Evolutionary conservation across 2,888 invertebrate genomes (phyloP).

Genomic region (Athripsodes cinereus): DNA sequence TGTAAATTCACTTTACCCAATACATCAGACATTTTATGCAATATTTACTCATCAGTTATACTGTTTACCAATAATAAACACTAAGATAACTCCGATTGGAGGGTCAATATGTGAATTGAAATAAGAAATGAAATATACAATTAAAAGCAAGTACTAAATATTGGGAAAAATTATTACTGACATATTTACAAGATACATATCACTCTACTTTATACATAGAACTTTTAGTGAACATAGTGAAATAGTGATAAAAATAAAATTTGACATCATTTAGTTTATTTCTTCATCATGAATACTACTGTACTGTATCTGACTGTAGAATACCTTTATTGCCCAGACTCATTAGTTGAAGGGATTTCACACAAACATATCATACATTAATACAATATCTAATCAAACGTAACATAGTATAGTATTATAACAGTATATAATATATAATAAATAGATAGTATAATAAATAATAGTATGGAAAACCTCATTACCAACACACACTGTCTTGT

Average conservation of each 20-base stretch:
- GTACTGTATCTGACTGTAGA: not conserved
- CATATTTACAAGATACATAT: too few species aligned
- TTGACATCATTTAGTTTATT: not conserved
- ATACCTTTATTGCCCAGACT: slow-evolving; percentile 1
- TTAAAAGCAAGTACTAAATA: too few species aligned
- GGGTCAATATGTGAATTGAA: too few species aligned
- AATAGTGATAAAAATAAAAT: not conserved
- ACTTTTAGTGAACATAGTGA: not conserved
- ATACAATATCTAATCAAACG: too few species aligned
- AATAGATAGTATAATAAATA: not conserved
- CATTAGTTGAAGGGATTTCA: not conserved
- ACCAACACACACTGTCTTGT: not conserved
- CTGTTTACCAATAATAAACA: too few species aligned
- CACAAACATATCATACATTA: not conserved
- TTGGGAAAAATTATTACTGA: too few species aligned
- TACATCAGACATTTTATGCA: too few species aligned
- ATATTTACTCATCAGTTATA: too few species aligned
- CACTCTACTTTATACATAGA: too few species aligned
- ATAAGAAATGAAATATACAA: too few species aligned
- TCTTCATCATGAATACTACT: not conserved
- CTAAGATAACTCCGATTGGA: too few species aligned
- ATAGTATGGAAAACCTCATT: not conserved
- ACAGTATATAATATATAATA: not conserved
- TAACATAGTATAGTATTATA: not conserved
- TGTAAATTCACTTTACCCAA: too few species aligned